Evolutionary conservation across 2,113 vertebrate genomes (phyloP), one percentile per base, ranked within the genome.

Genomic region (Pachycephala philippinensis): DNA sequence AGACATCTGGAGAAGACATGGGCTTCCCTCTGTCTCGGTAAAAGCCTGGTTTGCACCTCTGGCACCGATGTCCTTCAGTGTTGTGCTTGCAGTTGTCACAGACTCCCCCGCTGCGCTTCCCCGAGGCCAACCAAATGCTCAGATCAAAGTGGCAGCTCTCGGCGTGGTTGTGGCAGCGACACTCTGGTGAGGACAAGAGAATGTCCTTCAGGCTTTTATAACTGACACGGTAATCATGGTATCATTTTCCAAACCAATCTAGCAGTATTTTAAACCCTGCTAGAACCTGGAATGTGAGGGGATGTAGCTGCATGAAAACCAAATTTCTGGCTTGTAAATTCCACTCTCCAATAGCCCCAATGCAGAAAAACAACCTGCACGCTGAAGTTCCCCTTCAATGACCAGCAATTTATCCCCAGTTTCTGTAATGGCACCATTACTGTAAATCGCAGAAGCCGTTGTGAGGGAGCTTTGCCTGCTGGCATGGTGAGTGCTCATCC

Each of bases 161-260:
- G 13, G 99, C 97, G 1, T 99, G 99, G 71, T 94, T 97, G 76
- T 99, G 98, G 42, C 99, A 99, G 89, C 98, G 98, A 30, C 99
- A 99, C 89, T 98, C 99, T 99, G 89, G 21, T 16, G 30, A n/a
- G 57, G 47, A 47, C 50, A 57, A 13, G 19, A 57, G 12, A 56
- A 14, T 1, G 6, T 7, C 39, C 53, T 61, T 70, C 78, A 95
- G 47, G 49, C 27, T 80, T 49, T 35, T 21, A 1, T 8, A 44
- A 21, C 4, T n/a, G n/a, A 18, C 31, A 47, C 42, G n/a, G 37
- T 7, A 23, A 21, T 22, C 14, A 15, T 10, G 20, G 27, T 19
- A 23, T 26, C 1, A 8, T 66, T 56, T 77, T 35, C 39, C 39
- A 60, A 82, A 71, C 13, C 33, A 10, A 3, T 3, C 33, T 21